Base-by-base conservation (phyloP, 2,113 vertebrate species). In the Upupa epops region DNA sequence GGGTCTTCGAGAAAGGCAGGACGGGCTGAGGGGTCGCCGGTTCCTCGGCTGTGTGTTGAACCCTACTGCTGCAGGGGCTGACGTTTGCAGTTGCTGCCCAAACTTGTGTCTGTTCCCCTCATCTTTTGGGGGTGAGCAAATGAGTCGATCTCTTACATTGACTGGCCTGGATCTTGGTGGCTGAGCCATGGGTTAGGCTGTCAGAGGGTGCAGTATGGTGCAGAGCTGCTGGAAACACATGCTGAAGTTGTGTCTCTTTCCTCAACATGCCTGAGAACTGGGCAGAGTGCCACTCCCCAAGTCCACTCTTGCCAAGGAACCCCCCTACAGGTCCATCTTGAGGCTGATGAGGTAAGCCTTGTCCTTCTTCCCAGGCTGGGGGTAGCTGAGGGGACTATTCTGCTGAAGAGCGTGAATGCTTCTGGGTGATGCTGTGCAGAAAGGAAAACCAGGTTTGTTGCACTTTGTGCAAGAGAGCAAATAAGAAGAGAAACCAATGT, bases 161-260 rank as follows among this genome's bases (percentile, higher is more conserved):
- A 4, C 9, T 26, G 59, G 18, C 42, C 61, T 24, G 69, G n/a
- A 48, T 2, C 19, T 1, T 32, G 2, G 42, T 8, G 5, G 4
- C 31, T 17, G 81, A 46, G 72, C 18, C 34, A 0, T 9, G 29
- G n/a, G 16, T 2, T 71, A n/a, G 54, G 63, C 72, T 25, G 0
- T 7, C 2, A 17, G 15, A 25, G n/a, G 10, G 29, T 2, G 3
- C 51, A 49, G 74, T 6, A 4, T 15, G 14, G 36, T 0, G 2
- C 36, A 5, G 1, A 18, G 34, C 6, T 1, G 54, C 19, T 61
- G 3, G 2, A 8, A 4, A 1, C 9, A 4, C 1, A 2, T 0
- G 20, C 1, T 13, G 15, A 8, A 4, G 73, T 17, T 1, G 0
- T 4, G 32, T 37, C 18, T 32, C 24, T 70, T 26, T 12, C 40